phyloP scores from a whole-genome alignment of 2,888 invertebrate species.

The Andricus quercusramuli region DNA sequence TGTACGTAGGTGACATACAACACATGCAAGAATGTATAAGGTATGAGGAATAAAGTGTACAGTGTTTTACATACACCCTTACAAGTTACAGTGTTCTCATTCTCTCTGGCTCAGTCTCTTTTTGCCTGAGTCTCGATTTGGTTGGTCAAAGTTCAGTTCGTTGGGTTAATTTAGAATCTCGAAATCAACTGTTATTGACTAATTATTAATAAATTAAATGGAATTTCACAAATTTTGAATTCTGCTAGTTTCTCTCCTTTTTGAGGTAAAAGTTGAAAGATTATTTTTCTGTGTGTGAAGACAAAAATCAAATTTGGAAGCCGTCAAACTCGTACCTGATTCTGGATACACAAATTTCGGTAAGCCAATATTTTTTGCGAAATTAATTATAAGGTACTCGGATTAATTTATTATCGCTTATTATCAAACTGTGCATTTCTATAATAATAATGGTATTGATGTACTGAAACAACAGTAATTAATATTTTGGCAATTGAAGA shows the following conservation, averaged over 20 bases:
- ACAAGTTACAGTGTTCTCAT: too few species aligned
- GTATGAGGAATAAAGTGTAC: too few species aligned
- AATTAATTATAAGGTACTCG: not conserved
- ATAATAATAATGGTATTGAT: too few species aligned
- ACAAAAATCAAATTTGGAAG: not conserved
- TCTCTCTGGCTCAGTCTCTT: too few species aligned
- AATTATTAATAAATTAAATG: conserved; percentile 3
- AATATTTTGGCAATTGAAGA: too few species aligned
- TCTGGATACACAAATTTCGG: not conserved
- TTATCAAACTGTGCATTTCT: too few species aligned
- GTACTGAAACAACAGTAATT: too few species aligned
- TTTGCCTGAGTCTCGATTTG: too few species aligned
- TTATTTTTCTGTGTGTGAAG: not conserved
- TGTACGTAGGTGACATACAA: too few species aligned
- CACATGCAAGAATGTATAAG: too few species aligned
- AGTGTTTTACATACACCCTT: too few species aligned
- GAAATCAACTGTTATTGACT: not conserved
- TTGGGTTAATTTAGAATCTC: conserved; percentile 12
- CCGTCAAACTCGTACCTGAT: not conserved
- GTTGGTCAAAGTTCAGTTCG: conserved; percentile 1
- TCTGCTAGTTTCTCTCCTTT: not conserved
- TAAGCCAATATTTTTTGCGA: not conserved
- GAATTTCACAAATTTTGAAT: not conserved
- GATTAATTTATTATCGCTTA: too few species aligned
- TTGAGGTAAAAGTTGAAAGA: not conserved